Conservation (phyloP, 2,113 vertebrate species). For the Neopipo cinnamomea region DNA sequence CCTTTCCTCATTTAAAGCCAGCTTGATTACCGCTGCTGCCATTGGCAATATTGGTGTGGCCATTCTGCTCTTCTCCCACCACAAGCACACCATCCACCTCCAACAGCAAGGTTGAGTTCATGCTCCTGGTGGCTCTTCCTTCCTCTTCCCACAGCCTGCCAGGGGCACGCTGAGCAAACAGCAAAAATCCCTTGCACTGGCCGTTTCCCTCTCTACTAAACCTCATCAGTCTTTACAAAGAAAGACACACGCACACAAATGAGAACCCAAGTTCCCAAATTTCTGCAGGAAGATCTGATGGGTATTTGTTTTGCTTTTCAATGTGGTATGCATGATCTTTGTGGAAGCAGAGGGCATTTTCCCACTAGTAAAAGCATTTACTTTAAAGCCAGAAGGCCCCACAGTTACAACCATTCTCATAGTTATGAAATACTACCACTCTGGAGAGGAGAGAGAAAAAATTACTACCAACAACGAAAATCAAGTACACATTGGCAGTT, state of each 20-base stretch:
- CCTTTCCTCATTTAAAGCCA: background rate
- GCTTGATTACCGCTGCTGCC: accelerated
- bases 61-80: background rate
- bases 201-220: background rate
- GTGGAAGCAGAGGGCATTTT: constrained; percentile 17
- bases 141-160: background rate
- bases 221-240: background rate
- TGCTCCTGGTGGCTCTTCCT: background rate
- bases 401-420: background rate
- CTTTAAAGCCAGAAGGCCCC: background rate
- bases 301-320: constrained; percentile 12
- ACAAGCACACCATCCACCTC: background rate
- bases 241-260: background rate
- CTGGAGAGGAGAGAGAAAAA: background rate
- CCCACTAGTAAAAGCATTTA: background rate
- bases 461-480: background rate
- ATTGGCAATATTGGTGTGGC: accelerated
- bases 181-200: background rate
- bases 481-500: background rate
- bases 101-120: accelerated
- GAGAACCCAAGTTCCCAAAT: background rate
- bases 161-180: background rate
- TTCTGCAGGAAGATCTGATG: background rate
- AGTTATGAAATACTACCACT: background rate
- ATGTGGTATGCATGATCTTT: background rate